phyloP scores from a whole-genome alignment of 2,113 vertebrate genomes.

The Anarrhichthys ocellatus region DNA sequence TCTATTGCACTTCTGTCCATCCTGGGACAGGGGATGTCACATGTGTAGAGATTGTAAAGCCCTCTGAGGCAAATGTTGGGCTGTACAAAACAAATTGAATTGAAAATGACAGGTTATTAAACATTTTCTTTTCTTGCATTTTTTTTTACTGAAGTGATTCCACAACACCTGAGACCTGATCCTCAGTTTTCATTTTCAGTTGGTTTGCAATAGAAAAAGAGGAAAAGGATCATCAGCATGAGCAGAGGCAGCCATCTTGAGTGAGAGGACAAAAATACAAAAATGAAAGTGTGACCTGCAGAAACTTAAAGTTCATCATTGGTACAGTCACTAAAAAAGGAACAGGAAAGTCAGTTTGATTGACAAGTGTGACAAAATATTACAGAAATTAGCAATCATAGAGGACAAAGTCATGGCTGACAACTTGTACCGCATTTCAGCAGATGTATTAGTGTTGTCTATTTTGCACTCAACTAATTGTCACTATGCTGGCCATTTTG shows the following conservation, averaged over 20 bases:
- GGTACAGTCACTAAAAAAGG: background rate
- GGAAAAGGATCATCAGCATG: slow-evolving; percentile 1
- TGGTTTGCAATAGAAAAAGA: background rate
- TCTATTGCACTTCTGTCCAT: background rate
- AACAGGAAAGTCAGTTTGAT: background rate
- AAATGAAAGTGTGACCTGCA: background rate
- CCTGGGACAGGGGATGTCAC: too few relatives aligned
- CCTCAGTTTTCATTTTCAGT: background rate
- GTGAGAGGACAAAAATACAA: background rate
- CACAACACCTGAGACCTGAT: background rate
- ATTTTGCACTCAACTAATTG: background rate
- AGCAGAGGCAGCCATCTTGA: background rate
- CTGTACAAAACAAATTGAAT: background rate
- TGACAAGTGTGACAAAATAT: background rate
- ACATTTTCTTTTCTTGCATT: background rate
- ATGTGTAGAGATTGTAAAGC: too few relatives aligned
- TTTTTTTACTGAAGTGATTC: background rate
- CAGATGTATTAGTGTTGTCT: background rate
- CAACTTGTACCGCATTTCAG: background rate
- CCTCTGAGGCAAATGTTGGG: too few relatives aligned
- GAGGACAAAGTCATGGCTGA: slow-evolving; percentile 8
- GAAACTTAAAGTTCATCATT: background rate
- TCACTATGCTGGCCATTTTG: background rate
- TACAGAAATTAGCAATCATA: background rate
- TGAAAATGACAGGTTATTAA: background rate